A percentile compares a stretch with the other conserved stretches of the same genome.
These are phyloP conservation scores for Anastrepha obliqua DNA, from an alignment of 1,140 invertebrate species.

Conservation along the genomic window DNA sequence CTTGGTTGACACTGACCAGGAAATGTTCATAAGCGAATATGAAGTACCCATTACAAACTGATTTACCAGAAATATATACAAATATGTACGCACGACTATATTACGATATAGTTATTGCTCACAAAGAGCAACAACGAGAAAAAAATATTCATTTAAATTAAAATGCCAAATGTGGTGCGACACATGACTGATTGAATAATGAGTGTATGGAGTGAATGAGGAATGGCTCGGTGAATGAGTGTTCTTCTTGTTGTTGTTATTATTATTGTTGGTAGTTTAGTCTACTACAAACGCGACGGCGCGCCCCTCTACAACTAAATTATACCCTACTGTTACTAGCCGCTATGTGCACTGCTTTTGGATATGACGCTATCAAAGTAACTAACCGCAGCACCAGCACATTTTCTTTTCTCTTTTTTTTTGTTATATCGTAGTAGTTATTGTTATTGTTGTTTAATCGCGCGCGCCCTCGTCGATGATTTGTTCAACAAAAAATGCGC, in stretches of 20 bases:
- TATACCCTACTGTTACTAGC: background rate
- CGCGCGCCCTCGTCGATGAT: background rate
- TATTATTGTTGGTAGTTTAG: conserved; percentile 12
- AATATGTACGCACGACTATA: background rate
- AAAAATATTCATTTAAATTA: background rate
- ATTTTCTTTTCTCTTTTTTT: background rate
- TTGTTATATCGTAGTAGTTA: background rate
- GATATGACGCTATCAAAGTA: conserved; percentile 43
- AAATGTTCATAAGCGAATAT: background rate
- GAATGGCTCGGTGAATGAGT: background rate
- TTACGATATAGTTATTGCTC: conserved; percentile 10
- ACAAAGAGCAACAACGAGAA: conserved; percentile 11
- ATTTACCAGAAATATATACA: background rate
- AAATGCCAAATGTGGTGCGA: conserved; percentile 9
- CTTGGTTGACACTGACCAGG: no score
- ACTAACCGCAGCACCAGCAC: conserved; percentile 11
- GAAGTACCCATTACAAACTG: background rate
- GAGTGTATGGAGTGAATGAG: conserved; percentile 9
- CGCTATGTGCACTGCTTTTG: background rate
- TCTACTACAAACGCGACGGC: background rate
- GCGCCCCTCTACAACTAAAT: background rate
- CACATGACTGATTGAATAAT: conserved; percentile 27
- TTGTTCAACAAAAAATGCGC: conserved; percentile 25
- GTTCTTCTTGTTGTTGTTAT: background rate
- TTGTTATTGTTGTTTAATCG: background rate